Percentiles rank a stretch among this genome's conserved stretches.
Conservation (phyloP, 2,888 invertebrate genomes). For the Pterostichus niger region DNA sequence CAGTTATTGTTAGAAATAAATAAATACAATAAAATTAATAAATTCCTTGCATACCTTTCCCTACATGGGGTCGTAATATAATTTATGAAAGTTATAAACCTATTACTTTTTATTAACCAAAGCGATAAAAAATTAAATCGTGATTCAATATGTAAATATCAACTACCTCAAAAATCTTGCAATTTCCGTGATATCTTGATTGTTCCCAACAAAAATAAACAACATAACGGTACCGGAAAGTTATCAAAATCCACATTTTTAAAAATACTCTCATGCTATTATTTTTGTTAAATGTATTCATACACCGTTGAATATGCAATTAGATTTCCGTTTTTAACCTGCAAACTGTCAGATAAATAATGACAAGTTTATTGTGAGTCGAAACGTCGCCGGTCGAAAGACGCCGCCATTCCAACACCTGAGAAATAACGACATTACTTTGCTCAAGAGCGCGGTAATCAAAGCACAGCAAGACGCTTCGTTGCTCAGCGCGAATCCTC, state of each 20-base stretch:
- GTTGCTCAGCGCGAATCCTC: constrained; percentile 1
- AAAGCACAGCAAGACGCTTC: constrained; percentile 6
- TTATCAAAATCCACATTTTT: constrained; percentile 14
- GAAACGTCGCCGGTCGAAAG: constrained; percentile 1
- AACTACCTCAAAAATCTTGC: neutral
- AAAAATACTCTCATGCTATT: neutral
- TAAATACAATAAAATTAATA: constrained; percentile 9
- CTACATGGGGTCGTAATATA: neutral
- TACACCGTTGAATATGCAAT: constrained; percentile 42
- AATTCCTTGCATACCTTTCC: neutral
- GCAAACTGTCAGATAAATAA: constrained; percentile 20
- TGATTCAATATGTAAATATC: constrained; percentile 19
- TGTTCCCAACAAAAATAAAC: neutral
- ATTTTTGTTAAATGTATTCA: neutral
- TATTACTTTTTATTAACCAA: constrained; percentile 24
- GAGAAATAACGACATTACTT: constrained; percentile 17
- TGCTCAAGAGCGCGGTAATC: constrained; percentile 11
- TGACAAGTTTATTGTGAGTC: constrained; percentile 22
- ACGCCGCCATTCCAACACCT: constrained; percentile 3
- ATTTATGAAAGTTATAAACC: constrained; percentile 16
- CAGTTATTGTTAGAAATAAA: neutral
- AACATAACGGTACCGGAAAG: neutral
- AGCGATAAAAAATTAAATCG: neutral
- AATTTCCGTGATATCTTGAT: constrained; percentile 19
- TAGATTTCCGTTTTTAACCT: constrained; percentile 37